phyloP scores from a whole-genome alignment of 1,140 invertebrate species.

The Drosophila teissieri region DNA sequence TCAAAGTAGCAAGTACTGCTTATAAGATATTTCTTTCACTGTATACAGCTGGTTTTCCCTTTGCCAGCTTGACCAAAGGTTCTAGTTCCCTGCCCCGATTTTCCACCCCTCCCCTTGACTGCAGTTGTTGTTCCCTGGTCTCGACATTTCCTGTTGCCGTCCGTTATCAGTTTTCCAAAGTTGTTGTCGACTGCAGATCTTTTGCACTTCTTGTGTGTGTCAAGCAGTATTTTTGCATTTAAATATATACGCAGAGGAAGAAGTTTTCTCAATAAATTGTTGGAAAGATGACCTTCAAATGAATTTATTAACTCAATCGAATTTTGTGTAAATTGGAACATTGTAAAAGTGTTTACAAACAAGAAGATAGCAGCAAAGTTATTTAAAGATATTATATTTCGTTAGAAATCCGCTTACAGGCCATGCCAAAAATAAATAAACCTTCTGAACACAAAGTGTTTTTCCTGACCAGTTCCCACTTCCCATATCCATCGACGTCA shows the following conservation, averaged over 20 bases:
- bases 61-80: constrained; percentile 27
- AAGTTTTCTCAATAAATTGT: too few relatives aligned
- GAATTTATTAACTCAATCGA: too few relatives aligned
- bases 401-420: constrained; percentile 16
- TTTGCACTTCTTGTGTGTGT: constrained; percentile 36
- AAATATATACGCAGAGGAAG: constrained; percentile 33
- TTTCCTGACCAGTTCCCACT: background rate
- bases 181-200: constrained; percentile 58
- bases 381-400: too few relatives aligned
- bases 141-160: constrained; percentile 72
- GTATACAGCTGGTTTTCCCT: constrained; percentile 8
- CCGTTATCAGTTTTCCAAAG: constrained; percentile 60
- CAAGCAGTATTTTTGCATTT: constrained; percentile 38
- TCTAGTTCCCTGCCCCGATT: constrained; percentile 6
- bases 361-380: too few relatives aligned
- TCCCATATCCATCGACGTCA: constrained; percentile 24
- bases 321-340: too few relatives aligned
- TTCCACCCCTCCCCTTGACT: constrained; percentile 14
- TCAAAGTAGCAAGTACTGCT: background rate
- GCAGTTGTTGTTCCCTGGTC: constrained; percentile 27
- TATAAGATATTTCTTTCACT: background rate
- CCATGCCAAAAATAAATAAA: constrained; percentile 8
- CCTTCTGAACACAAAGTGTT: constrained; percentile 10
- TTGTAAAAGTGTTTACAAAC: too few relatives aligned
- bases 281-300: too few relatives aligned